A percentile compares a stretch with the other conserved stretches of the same genome.
These are phyloP conservation scores for Trachemys scripta DNA, from an alignment of 2,113 vertebrate species.

Conservation along the genomic window DNA sequence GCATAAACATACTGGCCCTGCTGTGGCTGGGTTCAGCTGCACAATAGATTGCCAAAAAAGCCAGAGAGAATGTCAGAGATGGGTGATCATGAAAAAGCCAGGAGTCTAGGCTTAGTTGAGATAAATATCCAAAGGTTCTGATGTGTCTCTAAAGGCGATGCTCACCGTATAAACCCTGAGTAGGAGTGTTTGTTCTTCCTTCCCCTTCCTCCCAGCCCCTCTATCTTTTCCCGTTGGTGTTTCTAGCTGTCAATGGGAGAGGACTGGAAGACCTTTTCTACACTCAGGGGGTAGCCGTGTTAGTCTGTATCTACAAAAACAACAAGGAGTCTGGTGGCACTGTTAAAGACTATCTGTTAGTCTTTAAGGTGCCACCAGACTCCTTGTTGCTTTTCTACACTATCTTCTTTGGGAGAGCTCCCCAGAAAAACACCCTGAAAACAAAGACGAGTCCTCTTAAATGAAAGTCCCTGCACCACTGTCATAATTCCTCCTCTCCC, in stretches of 20 bases:
- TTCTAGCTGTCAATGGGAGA: neutral
- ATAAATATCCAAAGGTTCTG: neutral
- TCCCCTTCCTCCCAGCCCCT: neutral
- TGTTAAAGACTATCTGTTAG: no score
- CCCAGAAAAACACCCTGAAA: neutral
- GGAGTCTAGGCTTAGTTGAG: neutral
- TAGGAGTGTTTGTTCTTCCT: neutral
- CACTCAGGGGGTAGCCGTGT: no score
- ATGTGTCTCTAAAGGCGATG: accelerated
- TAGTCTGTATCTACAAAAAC: no score
- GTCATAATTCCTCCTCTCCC: neutral
- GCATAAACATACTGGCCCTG: accelerated
- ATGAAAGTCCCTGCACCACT: neutral
- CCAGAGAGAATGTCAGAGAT: neutral
- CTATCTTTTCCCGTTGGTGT: neutral
- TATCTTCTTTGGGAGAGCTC: neutral
- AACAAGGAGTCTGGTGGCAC: no score
- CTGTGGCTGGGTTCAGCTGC: accelerated
- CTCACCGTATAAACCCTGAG: neutral
- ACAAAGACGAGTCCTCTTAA: conserved; percentile 39
- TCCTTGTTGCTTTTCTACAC: neutral
- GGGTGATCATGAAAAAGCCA: neutral
- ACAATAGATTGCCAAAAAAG: neutral
- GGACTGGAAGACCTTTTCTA: neutral
- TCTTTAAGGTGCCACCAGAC: no score